Conservation (phyloP, 2,113 vertebrate genomes). For the Phrynosoma blainvillii region DNA sequence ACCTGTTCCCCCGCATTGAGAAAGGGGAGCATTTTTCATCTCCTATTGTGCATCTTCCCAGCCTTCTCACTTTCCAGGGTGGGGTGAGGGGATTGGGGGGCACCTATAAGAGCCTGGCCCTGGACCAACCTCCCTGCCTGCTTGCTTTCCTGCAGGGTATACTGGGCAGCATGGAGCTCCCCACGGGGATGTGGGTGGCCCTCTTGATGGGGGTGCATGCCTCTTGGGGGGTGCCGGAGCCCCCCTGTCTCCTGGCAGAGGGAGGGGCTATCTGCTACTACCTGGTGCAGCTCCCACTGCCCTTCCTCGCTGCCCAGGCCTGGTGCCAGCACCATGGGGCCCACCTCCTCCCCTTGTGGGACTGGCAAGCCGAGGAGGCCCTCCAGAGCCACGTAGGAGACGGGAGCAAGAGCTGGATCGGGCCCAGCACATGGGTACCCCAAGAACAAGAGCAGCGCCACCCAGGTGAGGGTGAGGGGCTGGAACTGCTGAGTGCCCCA, state of each 20-base stretch:
- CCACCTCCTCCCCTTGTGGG: constrained; percentile 2
- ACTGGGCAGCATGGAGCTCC: neutral
- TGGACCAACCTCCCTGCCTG: neutral
- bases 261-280: neutral
- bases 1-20: neutral
- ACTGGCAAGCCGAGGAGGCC: neutral
- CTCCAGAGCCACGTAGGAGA: neutral
- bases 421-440: no score
- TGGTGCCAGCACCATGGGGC: constrained; percentile 13
- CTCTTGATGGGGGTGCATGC: neutral
- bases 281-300: neutral
- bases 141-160: neutral
- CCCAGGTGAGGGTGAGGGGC: neutral
- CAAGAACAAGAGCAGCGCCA: neutral
- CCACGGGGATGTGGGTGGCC: neutral
- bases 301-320: neutral
- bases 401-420: neutral
- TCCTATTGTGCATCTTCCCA: accelerated
- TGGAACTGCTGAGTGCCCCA: neutral
- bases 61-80: neutral
- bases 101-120: no score
- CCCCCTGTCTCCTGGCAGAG: neutral
- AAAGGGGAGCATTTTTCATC: neutral
- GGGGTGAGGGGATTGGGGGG: no score
- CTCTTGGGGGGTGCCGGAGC: neutral